phyloP scores from a whole-genome alignment of 2,888 invertebrate genomes.

The Diaperis boleti region DNA sequence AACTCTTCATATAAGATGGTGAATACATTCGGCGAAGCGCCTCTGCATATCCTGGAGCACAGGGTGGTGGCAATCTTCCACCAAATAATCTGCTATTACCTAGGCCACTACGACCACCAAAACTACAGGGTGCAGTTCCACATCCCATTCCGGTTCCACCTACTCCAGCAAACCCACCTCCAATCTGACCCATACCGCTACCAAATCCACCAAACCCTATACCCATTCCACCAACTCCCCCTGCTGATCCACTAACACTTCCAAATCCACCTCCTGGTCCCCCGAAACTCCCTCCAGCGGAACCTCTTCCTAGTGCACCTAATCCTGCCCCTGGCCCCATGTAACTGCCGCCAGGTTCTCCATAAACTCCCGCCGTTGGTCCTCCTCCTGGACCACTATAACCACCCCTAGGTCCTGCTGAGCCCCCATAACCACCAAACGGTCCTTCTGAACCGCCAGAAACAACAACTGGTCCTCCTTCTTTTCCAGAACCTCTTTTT shows the following conservation, averaged over 20 bases:
- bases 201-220: constrained; percentile 15
- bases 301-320: constrained; percentile 2
- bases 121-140: constrained; percentile 9
- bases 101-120: constrained; percentile 7
- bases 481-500: not conserved
- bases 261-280: constrained; percentile 31
- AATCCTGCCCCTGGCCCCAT: constrained; percentile 27
- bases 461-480: too few species aligned
- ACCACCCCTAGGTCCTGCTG: not conserved
- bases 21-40: too few species aligned
- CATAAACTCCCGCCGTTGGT: not conserved
- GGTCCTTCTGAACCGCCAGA: too few species aligned
- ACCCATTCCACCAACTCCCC: constrained; percentile 12
- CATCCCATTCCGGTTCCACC: constrained; percentile 3
- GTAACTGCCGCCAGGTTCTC: constrained; percentile 30
- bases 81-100: not conserved
- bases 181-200: constrained; percentile 5
- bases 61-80: constrained; percentile 5
- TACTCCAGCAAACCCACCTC: constrained; percentile 2
- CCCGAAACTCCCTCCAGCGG: not conserved
- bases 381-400: not conserved
- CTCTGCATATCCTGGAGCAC: constrained; percentile 13
- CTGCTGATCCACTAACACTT: constrained; percentile 16
- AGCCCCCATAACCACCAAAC: too few species aligned
- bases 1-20: too few species aligned